Evolutionary conservation across 2,888 invertebrate species (phyloP), one percentile per base, ranked within the genome.

Genomic region (Ephialtes manifestator): DNA sequence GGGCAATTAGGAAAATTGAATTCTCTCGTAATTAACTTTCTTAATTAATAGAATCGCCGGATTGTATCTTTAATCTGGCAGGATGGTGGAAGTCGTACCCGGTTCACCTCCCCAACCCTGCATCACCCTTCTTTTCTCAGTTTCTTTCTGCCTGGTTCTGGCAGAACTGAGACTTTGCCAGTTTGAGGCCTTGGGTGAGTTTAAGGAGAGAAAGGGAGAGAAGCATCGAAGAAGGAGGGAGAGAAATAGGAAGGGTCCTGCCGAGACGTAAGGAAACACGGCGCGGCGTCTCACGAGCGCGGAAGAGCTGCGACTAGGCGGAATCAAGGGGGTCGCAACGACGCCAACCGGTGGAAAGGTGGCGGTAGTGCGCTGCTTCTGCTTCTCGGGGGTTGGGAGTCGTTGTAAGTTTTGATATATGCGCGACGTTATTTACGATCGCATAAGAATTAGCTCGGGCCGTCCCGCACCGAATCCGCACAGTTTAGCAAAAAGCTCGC

Each of bases 351-450:
- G 24, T 55, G 68, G 68, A 82, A 78, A 63, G 78, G 71, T 68
- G 84, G 86, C 78, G 87, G 84, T 78, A 87, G 86, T 82, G 82
- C 87, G 63, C 55, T 67, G 63, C 79, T 58, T 79, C 68, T 48
- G 51, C 75, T 58, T 53, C 67, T 67, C 77, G 74, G 87, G 89
- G 87, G 83, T 89, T 89, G 87, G 85, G 81, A 87, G 87, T 88
- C 90, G 88, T 88, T 91, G 90, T 91, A 92, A 92, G 92, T 92
- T 92, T 92, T 92, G 92, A 92, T 92, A 92, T 92, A 92, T 91
- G 93, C 92, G 90, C 90, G 90, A 90, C 90, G 90, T 92, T 92
- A 92, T 92, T 92, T 92, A 92, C 90, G 92, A 92, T 93, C 92
- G 92, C 92, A 92, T 92, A 92, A 92, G 92, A 92, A 92, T 92